Evolutionary conservation across 1,140 invertebrate species (phyloP), one percentile per base, ranked within the genome.

Genomic region (Campoletis sonorensis): DNA sequence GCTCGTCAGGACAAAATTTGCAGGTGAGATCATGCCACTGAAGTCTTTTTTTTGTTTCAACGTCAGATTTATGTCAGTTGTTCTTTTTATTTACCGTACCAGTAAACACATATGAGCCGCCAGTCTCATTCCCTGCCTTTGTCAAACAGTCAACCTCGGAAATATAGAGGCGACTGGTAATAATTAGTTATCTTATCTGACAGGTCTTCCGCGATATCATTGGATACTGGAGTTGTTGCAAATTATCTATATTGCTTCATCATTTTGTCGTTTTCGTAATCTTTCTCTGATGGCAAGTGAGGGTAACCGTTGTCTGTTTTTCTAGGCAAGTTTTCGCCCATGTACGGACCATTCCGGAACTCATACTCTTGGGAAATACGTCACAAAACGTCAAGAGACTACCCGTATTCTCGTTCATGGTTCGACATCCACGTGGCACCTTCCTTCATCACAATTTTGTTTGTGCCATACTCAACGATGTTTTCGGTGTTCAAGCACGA

Each of bases 371-470:
- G 0, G 97, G 97, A n/a, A 95, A 94, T 86, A 91, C 93, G 51
- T 94, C 93, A 33, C 90, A 93, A 8, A 93, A 93, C 18, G 92
- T 94, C 0, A 94, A 94, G 84, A 92, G 97, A 49, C 91, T 98
- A 11, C 96, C 97, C 2, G 95, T 98, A 40, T 97, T 98, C 88
- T 98, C 97, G 15, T 96, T 98, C 85, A 93, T 98, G 90, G 95
- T 98, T 49, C 94, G 95, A 78, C 96, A 98, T 91, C 94, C 95
- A 0, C 91, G 94, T 8, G 96, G 96, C 7, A 95, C 95, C 2
- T 98, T 96, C 87, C 94, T 98, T 0, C 98, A 98, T 90, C 96
- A 98, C 87, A 98, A 98, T 90, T 98, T 97, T 90, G 95, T 98
- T 0, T 96, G 95, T 85, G 95, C 96, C 2, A 92, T 98, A 0